These are phyloP conservation scores for Liasis olivaceus DNA, from an alignment of 2,797 vertebrate species.

Conservation along the genomic window DNA sequence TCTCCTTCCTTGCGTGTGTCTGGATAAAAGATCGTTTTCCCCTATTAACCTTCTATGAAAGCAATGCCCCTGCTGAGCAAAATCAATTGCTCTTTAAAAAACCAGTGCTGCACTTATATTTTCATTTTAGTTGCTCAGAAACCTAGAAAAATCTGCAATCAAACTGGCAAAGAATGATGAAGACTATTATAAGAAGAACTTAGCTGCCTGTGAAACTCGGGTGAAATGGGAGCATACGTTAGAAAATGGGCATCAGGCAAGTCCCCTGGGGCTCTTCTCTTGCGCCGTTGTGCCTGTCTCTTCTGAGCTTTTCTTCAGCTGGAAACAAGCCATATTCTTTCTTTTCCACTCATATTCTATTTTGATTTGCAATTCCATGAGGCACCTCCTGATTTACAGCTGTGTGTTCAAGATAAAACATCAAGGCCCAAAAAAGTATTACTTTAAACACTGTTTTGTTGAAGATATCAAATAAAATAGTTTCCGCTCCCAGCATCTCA, in stretches of 20 bases:
- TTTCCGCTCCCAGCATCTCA: not conserved
- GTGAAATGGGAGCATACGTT: constrained; percentile 87
- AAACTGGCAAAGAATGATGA: constrained; percentile 81
- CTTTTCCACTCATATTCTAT: not conserved
- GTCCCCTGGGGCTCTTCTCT: not conserved
- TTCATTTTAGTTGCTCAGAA: constrained; percentile 82
- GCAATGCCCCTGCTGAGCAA: not conserved
- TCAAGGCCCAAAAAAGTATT: not conserved
- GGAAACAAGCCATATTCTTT: not conserved
- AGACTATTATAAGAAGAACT: constrained; percentile 85
- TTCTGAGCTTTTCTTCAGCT: not conserved
- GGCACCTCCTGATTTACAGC: not conserved
- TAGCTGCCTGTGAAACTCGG: constrained; percentile 82
- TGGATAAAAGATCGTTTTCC: not conserved
- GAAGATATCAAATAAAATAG: not conserved
- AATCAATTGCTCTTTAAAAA: not conserved
- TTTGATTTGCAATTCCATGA: not conserved
- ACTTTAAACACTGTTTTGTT: not conserved
- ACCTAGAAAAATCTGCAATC: constrained; percentile 87
- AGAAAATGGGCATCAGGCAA: constrained; percentile 86
- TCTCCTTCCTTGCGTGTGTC: not conserved
- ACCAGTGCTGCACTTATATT: not conserved
- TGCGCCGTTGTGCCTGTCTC: not conserved
- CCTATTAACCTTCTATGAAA: not conserved
- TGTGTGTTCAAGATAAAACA: not conserved